Evolutionary conservation across 2,113 vertebrate genomes (phyloP), one percentile per base, ranked within the genome.

Genomic region (Rhinoptilus africanus): DNA sequence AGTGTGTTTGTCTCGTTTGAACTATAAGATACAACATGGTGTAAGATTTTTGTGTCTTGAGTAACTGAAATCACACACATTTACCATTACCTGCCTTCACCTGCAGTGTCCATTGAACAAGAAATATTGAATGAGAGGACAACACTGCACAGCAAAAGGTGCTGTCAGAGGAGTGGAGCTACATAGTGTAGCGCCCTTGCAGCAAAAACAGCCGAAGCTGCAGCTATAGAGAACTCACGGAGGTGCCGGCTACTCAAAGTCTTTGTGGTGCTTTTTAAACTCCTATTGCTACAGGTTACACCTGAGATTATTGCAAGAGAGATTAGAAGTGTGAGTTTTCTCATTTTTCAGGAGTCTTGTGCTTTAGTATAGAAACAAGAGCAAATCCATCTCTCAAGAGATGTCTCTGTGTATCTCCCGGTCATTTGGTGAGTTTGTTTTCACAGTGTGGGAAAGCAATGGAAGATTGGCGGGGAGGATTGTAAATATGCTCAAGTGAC

Each of bases 1-100:
- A 63, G 80, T 95, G 92, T 91, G 83, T n/a, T 91, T 95, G 77
- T 83, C 95, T 97, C 94, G 95, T 97, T 96, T 96, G 95, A 96
- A 94, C 96, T 85, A 94, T 89, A 97, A 97, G 95, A 72, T 78
- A 91, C 88, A 74, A 87, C 74, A 39, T 74, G 63, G 90, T 78
- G 54, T 82, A 92, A 69, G 50, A 43, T 14, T 3, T 2, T 22
- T 82, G 57, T 71, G 88, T n/a, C 10, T 41, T 71, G 89, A 95
- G 92, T 95, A 97, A 94, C 93, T 93, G 78, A 95, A 93, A 76
- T 88, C 74, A 63, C 68, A 64, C 87, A 64, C 41, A 82, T 47
- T 35, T 77, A 45, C 47, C 8, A 14, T 93, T 94, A 97, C 94
- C 95, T 96, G 89, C 75, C 81, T 14, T 6, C 64, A 56, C 19